These are phyloP conservation scores for Stercorarius parasiticus DNA, from an alignment of 2,113 vertebrate species.

Conservation along the genomic window DNA sequence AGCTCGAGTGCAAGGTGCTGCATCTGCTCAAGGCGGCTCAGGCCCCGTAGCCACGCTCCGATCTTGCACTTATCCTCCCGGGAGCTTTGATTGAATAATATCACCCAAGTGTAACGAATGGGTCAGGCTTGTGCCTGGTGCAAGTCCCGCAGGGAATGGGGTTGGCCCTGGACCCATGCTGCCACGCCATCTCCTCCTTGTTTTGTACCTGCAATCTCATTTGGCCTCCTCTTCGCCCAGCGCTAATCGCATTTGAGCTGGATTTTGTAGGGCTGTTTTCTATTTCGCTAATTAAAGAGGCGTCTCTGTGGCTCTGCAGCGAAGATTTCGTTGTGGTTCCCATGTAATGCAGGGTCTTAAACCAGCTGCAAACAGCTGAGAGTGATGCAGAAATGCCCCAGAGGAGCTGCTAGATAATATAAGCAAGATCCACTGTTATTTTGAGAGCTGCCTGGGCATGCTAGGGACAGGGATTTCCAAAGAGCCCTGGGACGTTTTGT, in stretches of 20 bases:
- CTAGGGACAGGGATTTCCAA: neutral
- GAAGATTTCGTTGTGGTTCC: neutral
- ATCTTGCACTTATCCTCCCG: rapidly evolving
- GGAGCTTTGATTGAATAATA: neutral
- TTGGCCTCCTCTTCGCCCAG: neutral
- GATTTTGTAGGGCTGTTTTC: constrained; percentile 8
- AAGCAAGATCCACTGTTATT: neutral
- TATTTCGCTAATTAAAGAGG: constrained; percentile 20
- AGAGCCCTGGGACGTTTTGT: too few relatives aligned
- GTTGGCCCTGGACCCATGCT: neutral
- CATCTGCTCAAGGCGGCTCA: neutral
- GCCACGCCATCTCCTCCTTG: neutral
- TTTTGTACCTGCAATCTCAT: neutral
- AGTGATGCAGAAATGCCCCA: neutral
- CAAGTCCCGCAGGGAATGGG: neutral
- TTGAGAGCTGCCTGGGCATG: neutral
- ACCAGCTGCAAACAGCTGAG: neutral
- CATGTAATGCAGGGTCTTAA: neutral
- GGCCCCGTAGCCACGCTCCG: neutral
- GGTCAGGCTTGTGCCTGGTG: neutral
- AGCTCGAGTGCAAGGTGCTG: neutral
- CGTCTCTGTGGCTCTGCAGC: neutral
- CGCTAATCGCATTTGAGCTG: constrained; percentile 36
- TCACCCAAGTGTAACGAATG: neutral
- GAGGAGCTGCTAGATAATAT: neutral